Percentiles rank a stretch among this genome's conserved stretches.
Evolutionary conservation across 2,797 vertebrate species (phyloP).

Genomic region (Peromyscus melanophrys): DNA sequence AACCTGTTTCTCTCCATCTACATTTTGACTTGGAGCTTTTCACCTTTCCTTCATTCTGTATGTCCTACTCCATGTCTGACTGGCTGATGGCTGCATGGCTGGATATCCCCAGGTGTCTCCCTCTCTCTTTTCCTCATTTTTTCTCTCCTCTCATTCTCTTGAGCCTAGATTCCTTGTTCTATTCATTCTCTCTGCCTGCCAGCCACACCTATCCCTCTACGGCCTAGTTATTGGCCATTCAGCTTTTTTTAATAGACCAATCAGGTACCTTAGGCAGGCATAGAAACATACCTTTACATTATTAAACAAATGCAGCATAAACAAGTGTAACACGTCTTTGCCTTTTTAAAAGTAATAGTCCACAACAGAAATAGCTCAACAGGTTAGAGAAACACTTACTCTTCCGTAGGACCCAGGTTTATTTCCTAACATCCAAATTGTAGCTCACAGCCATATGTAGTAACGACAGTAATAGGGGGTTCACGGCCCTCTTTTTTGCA

Average conservation of each 20-base stretch:
- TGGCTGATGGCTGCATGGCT: too few species aligned
- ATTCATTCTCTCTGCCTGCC: not conserved
- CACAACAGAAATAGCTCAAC: not conserved
- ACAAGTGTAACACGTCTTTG: not conserved
- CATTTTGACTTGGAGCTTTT: too few species aligned
- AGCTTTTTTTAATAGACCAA: too few species aligned
- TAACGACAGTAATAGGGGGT: not conserved
- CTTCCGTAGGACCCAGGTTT: not conserved
- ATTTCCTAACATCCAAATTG: not conserved
- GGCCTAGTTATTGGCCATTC: too few species aligned
- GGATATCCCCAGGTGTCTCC: too few species aligned
- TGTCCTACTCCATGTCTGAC: too few species aligned
- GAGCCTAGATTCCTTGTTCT: too few species aligned
- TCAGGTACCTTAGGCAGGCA: too few species aligned
- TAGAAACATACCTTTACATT: too few species aligned
- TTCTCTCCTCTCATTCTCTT: not conserved
- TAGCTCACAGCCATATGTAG: not conserved
- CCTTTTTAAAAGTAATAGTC: not conserved
- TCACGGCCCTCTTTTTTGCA: not conserved
- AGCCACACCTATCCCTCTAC: not conserved
- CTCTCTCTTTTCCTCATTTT: not conserved
- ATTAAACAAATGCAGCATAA: too few species aligned
- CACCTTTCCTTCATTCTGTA: too few species aligned
- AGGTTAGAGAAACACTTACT: not conserved
- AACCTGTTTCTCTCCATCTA: too few species aligned